Percentiles rank a stretch among this genome's conserved stretches.
Evolutionary conservation across 53 echinoderm and acorn worm genomes (phyloP).

Genomic region (Apostichopus leukothele): DNA sequence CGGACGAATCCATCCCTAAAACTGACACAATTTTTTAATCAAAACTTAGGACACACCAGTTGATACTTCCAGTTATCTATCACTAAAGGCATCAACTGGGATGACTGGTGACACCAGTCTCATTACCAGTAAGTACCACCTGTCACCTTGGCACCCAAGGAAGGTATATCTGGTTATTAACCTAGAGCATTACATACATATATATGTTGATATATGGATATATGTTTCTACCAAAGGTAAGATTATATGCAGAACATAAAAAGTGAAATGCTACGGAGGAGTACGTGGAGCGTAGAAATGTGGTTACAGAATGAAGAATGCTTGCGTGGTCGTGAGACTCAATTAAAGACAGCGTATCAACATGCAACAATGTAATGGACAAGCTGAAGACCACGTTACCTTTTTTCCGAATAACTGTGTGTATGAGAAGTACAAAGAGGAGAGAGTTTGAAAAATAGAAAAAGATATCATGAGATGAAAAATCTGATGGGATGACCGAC

Average conservation of each 20-base stretch:
- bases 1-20: no score
- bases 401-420: conserved; percentile 43
- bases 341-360: background rate
- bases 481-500: background rate
- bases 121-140: no score
- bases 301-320: background rate
- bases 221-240: background rate
- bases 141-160: no score
- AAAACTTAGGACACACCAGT: no score
- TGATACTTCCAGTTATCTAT: no score
- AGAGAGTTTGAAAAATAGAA: conserved; percentile 14
- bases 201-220: background rate
- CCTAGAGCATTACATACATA: background rate
- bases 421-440: conserved; percentile 8
- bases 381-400: conserved; percentile 29
- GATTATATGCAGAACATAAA: background rate
- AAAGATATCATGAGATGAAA: conserved; percentile 2
- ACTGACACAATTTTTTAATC: no score
- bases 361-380: conserved; percentile 30
- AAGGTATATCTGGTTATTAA: no score
- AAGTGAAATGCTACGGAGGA: background rate
- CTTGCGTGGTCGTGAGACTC: background rate
- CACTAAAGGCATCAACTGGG: no score
- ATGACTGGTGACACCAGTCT: no score
- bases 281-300: background rate